These are phyloP conservation scores for Myanophis thanlyinensis DNA, from an alignment of 2,113 vertebrate genomes.

Conservation along the genomic window DNA sequence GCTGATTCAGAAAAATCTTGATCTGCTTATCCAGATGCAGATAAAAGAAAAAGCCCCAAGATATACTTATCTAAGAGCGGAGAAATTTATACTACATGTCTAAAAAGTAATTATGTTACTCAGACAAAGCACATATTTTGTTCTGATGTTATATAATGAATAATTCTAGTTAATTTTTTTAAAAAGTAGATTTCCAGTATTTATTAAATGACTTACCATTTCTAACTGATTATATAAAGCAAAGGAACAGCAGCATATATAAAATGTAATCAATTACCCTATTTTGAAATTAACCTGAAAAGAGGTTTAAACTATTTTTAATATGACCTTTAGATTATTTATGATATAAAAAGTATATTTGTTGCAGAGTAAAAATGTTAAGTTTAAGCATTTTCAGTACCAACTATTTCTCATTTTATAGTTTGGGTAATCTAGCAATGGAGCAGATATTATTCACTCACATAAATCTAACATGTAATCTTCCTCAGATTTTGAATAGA, in stretches of 20 bases:
- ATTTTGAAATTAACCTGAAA: background rate
- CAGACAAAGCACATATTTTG: background rate
- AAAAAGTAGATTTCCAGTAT: background rate
- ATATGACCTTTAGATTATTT: background rate
- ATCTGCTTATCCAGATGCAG: slow-evolving; percentile 23
- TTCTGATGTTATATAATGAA: background rate
- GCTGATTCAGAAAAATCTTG: slow-evolving; percentile 13
- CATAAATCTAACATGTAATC: slow-evolving; percentile 33
- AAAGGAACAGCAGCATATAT: background rate
- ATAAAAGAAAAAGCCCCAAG: slow-evolving; percentile 21
- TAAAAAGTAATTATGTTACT: background rate
- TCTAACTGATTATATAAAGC: background rate
- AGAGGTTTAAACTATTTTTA: background rate
- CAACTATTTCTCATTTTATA: background rate
- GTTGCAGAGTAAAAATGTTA: background rate
- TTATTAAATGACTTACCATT: background rate
- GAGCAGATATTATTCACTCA: background rate
- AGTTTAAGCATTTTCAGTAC: background rate
- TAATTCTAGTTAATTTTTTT: background rate
- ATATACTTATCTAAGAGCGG: slow-evolving; percentile 12
- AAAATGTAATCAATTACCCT: background rate
- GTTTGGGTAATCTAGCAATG: background rate
- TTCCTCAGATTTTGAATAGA: slow-evolving; percentile 49
- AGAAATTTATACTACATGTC: background rate
- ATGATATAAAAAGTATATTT: background rate